Conservation (phyloP, 2,888 invertebrate genomes). For the Helobdella robusta region DNA sequence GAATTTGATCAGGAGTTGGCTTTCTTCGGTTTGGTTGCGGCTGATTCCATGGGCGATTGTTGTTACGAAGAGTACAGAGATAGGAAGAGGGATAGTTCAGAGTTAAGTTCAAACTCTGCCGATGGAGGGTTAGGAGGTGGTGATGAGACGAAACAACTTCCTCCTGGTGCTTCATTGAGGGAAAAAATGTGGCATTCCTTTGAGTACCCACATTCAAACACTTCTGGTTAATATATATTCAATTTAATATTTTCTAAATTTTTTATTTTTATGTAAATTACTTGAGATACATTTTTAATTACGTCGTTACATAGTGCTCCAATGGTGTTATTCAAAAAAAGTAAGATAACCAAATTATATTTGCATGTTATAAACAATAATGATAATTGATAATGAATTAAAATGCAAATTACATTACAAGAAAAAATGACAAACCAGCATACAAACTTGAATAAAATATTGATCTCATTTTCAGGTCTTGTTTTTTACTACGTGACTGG, state of each 20-base stretch:
- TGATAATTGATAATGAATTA: too few relatives aligned
- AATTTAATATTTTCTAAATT: background rate
- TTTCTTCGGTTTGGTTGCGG: conserved; percentile 94
- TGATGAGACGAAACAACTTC: conserved; percentile 62
- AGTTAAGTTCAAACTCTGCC: conserved; percentile 76
- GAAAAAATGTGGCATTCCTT: conserved; percentile 98
- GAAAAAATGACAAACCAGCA: too few relatives aligned
- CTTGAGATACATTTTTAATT: background rate
- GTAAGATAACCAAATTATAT: too few relatives aligned
- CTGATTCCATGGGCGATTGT: conserved; percentile 94
- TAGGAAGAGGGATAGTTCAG: conserved; percentile 94
- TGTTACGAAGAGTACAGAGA: conserved; percentile 99
- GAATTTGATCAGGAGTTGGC: conserved; percentile 98
- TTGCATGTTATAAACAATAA: too few relatives aligned
- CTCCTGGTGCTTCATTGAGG: conserved; percentile 52
- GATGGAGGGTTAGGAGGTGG: conserved; percentile 56
- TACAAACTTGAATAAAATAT: too few relatives aligned
- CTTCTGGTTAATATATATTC: conserved; percentile 55
- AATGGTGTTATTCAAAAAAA: too few relatives aligned
- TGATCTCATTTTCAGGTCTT: too few relatives aligned
- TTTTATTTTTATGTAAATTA: background rate
- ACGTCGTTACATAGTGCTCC: too few relatives aligned
- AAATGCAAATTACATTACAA: too few relatives aligned
- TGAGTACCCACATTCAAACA: conserved; percentile 94
- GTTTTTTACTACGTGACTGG: conserved; percentile 99